These are phyloP conservation scores for Cyprinodon tularosa DNA, from an alignment of 2,113 vertebrate genomes.

Conservation along the genomic window DNA sequence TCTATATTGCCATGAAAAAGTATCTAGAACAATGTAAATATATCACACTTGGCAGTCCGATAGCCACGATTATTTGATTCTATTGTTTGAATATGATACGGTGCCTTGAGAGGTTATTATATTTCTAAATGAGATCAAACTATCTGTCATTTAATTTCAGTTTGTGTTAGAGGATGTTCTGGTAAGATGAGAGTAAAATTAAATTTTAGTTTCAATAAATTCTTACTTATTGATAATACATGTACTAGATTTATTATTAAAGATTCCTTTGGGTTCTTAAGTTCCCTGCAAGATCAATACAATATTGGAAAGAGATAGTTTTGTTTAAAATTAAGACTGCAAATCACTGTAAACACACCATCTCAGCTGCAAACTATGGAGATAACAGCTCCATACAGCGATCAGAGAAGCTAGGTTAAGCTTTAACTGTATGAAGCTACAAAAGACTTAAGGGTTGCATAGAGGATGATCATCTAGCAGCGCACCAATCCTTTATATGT, in stretches of 20 bases:
- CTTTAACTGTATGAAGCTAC: neutral
- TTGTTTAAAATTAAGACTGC: neutral
- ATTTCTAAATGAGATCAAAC: neutral
- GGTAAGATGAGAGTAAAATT: neutral
- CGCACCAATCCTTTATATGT: too few relatives aligned
- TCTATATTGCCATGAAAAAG: neutral
- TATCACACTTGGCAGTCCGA: neutral
- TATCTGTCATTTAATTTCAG: neutral
- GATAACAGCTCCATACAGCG: neutral
- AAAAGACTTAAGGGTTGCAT: neutral
- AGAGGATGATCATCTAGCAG: neutral
- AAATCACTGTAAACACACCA: neutral
- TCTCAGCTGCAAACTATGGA: neutral
- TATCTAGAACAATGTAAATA: neutral
- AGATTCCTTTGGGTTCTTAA: too few relatives aligned
- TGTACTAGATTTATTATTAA: too few relatives aligned
- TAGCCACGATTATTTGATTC: neutral
- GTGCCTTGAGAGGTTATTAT: neutral
- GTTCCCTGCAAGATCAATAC: too few relatives aligned
- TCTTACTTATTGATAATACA: too few relatives aligned
- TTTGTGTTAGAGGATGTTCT: neutral
- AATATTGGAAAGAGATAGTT: neutral
- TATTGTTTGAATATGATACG: neutral
- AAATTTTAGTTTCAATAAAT: neutral
- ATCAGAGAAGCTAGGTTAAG: neutral